Evolutionary conservation across 2,797 vertebrate species (phyloP).

Genomic region (Enteromius mattozi): DNA sequence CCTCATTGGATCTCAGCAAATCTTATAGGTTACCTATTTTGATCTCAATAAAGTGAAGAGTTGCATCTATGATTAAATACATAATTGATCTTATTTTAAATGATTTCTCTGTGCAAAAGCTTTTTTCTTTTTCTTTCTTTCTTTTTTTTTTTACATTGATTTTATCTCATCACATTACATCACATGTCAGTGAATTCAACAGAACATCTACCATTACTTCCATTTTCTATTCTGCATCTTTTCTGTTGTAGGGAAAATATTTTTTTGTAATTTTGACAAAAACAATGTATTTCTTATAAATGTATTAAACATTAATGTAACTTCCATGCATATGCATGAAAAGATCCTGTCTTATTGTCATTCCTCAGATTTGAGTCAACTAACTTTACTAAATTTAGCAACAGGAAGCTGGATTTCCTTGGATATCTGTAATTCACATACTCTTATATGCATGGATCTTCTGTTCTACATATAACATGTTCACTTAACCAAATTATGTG

Average conservation of each 20-base stretch:
- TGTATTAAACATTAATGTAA: background rate
- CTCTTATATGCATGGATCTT: background rate
- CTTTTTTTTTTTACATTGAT: background rate
- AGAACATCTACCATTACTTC: background rate
- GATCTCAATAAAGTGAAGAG: no score
- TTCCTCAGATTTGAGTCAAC: conserved; percentile 1
- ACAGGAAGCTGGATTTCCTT: background rate
- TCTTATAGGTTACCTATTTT: no score
- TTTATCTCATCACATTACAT: background rate
- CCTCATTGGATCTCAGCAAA: no score
- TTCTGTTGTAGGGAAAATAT: background rate
- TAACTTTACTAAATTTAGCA: background rate
- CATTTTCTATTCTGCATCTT: background rate
- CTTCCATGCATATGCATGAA: background rate
- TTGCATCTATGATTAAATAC: background rate
- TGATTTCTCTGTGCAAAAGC: background rate
- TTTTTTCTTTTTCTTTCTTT: background rate
- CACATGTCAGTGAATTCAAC: background rate
- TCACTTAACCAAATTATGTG: background rate
- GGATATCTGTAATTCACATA: conserved; percentile 7
- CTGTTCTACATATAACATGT: background rate
- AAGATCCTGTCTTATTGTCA: background rate
- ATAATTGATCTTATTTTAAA: background rate
- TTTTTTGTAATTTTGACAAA: background rate
- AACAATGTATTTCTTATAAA: no score